phyloP scores from a whole-genome alignment of 2,888 invertebrate species.

The Erannis defoliaria region DNA sequence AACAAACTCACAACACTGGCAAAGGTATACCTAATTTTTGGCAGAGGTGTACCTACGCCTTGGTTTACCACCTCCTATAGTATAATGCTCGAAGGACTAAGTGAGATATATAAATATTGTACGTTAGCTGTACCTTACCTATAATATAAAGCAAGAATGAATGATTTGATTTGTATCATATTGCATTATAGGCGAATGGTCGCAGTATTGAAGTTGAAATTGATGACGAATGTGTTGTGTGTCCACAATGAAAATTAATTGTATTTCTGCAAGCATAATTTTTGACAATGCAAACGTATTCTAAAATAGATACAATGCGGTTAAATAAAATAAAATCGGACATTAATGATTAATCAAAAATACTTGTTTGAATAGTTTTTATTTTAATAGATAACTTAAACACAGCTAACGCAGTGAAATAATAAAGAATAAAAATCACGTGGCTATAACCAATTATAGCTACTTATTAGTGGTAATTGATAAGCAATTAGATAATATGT shows the following conservation, averaged over 20 bases:
- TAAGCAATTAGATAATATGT: conserved; percentile 19
- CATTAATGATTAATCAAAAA: too few species aligned
- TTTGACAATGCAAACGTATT: neutral
- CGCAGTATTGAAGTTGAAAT: conserved; percentile 12
- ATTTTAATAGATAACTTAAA: too few species aligned
- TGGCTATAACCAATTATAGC: neutral
- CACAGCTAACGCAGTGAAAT: neutral
- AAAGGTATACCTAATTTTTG: too few species aligned
- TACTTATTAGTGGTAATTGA: conserved; percentile 5
- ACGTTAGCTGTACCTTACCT: neutral
- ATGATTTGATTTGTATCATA: conserved; percentile 1
- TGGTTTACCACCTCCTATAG: too few species aligned
- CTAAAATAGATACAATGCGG: neutral
- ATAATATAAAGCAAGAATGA: neutral
- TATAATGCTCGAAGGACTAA: too few species aligned
- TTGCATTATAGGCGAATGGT: conserved; percentile 4
- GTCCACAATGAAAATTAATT: conserved; percentile 25
- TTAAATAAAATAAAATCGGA: neutral
- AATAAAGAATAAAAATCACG: neutral
- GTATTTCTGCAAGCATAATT: conserved; percentile 15
- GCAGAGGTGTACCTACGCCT: too few species aligned
- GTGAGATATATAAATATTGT: neutral
- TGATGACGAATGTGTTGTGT: conserved; percentile 7
- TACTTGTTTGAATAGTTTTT: too few species aligned
- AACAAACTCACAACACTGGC: too few species aligned